A percentile compares a stretch with the other conserved stretches of the same genome.
phyloP scores from a whole-genome alignment of 2,888 invertebrate genomes.

The Synanthedon andrenaeformis region DNA sequence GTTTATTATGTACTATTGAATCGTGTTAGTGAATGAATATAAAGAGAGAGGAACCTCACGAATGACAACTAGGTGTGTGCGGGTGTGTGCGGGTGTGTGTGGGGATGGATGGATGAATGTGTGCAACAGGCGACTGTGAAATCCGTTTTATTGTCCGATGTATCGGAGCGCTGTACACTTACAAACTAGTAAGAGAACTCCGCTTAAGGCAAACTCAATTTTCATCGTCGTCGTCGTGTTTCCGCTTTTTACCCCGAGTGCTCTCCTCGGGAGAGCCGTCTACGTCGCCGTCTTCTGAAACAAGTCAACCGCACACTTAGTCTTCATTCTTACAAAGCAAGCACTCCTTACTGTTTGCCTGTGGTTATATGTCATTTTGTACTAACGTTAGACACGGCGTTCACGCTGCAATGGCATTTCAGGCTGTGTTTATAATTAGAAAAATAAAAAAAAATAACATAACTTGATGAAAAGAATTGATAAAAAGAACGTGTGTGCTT shows the following conservation, averaged over 20 bases:
- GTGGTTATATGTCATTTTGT: no score
- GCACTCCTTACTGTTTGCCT: not conserved
- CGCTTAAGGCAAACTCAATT: slow-evolving; percentile 66
- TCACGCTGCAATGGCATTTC: no score
- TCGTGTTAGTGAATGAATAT: no score
- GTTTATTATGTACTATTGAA: no score
- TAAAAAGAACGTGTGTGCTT: no score
- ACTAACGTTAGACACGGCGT: no score
- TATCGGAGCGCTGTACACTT: slow-evolving; percentile 67
- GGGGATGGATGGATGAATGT: slow-evolving; percentile 9
- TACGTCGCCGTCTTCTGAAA: slow-evolving; percentile 46
- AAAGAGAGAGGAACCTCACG: slow-evolving; percentile 33
- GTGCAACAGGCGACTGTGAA: slow-evolving; percentile 30
- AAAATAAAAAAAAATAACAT: no score
- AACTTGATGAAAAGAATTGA: no score
- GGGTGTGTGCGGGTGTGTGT: no score
- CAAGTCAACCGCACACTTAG: not conserved
- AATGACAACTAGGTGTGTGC: slow-evolving; percentile 45
- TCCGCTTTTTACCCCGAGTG: slow-evolving; percentile 73
- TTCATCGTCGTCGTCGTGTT: slow-evolving; percentile 69
- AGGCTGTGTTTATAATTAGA: no score
- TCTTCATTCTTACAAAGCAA: not conserved
- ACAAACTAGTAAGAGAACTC: slow-evolving; percentile 65
- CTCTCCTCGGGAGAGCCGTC: slow-evolving; percentile 60
- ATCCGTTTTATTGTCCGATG: slow-evolving; percentile 59